Evolutionary conservation across 2,113 vertebrate species (phyloP).

Genomic region (Rhipidura dahli): DNA sequence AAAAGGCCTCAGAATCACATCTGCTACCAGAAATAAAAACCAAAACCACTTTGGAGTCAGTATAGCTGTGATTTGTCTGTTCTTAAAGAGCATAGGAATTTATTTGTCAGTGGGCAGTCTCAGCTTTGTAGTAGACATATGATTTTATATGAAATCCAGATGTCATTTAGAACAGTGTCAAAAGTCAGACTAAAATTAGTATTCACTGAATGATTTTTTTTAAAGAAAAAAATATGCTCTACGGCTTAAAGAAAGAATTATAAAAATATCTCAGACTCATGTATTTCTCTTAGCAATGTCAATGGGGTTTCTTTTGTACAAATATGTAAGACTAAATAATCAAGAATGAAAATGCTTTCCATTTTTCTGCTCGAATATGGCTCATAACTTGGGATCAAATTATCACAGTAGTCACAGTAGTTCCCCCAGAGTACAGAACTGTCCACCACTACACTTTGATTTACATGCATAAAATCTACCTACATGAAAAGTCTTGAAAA

Average conservation of each 20-base stretch:
- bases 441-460: not conserved
- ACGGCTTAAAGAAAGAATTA: not conserved
- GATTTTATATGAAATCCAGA: conserved; percentile 21
- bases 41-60: not conserved
- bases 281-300: not conserved
- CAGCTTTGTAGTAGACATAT: conserved; percentile 13
- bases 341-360: not conserved
- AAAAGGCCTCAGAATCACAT: not conserved
- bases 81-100: not conserved
- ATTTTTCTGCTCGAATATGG: not conserved
- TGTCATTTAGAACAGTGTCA: conserved; percentile 27
- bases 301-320: not conserved
- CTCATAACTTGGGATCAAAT: not conserved
- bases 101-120: conserved; percentile 15
- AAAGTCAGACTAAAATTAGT: conserved; percentile 27
- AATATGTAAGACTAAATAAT: not conserved
- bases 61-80: not conserved
- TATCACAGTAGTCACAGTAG: not conserved
- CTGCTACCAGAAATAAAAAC: not conserved
- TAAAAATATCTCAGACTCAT: not conserved
- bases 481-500: not conserved
- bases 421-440: not conserved
- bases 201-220: not conserved
- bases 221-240: not conserved
- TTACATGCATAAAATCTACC: not conserved